A percentile compares a stretch with the other conserved stretches of the same genome.
Conservation (phyloP, 1,140 invertebrate species). For the Meloidogyne chitwoodi region DNA sequence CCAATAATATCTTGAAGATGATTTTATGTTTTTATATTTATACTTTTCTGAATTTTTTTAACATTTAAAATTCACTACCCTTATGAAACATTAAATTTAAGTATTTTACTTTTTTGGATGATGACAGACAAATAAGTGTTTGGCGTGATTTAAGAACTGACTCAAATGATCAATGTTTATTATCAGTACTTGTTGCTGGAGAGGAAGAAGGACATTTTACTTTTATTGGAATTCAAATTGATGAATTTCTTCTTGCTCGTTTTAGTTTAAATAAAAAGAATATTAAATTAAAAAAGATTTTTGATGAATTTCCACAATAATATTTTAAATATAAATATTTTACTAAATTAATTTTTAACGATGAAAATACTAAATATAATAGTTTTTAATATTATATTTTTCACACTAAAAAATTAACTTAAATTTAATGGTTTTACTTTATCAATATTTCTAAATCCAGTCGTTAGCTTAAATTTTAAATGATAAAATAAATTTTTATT, state of each 20-base stretch:
- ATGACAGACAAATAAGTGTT: background rate
- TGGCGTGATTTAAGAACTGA: conserved; percentile 1
- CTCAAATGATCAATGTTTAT: background rate
- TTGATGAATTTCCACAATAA: background rate
- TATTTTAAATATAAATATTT: no score
- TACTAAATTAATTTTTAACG: no score
- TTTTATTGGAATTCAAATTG: conserved; percentile 1
- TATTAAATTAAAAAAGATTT: background rate
- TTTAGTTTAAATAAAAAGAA: background rate
- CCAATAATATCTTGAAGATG: background rate
- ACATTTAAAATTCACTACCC: no score
- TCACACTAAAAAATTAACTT: no score
- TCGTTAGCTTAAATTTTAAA: no score
- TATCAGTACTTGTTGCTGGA: background rate
- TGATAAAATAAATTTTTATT: no score
- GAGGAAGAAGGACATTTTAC: background rate
- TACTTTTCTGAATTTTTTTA: background rate
- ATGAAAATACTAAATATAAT: no score
- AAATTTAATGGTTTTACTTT: no score
- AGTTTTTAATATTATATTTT: no score
- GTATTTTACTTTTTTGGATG: background rate
- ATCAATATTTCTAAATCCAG: no score
- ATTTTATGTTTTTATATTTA: background rate
- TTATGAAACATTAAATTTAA: no score
- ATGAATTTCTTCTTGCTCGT: background rate